Percentiles rank a stretch among this genome's conserved stretches.
Conservation (phyloP, 2,888 invertebrate species). For the Tipula lateralis region DNA sequence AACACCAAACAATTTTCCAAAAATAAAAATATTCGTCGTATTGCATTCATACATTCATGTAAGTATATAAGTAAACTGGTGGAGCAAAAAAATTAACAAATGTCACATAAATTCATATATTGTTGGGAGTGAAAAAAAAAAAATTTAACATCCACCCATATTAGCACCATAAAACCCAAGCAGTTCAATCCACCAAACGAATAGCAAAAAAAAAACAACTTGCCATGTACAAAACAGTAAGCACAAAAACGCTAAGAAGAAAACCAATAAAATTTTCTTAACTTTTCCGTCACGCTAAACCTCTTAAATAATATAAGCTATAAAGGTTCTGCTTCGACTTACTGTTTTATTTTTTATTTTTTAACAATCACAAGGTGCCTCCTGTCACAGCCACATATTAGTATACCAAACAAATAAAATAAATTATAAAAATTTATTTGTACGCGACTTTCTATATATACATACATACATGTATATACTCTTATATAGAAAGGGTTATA, state of each 20-base stretch:
- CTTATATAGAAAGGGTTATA: neutral
- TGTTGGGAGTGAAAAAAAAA: neutral
- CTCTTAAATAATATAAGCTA: conserved; percentile 11
- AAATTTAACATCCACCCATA: neutral
- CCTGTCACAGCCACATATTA: conserved; percentile 29
- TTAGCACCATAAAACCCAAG: conserved; percentile 24
- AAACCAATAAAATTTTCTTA: conserved; percentile 12
- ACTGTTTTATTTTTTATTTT: neutral
- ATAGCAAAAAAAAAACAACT: neutral
- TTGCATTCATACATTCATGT: neutral
- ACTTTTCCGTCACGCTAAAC: conserved; percentile 27
- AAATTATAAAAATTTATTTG: neutral
- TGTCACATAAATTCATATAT: conserved; percentile 11
- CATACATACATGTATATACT: neutral
- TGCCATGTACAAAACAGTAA: neutral
- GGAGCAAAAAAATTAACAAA: neutral
- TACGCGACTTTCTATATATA: neutral
- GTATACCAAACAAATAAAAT: neutral
- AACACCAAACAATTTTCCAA: conserved; percentile 19
- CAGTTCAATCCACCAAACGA: conserved; percentile 11
- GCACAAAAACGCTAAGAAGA: neutral
- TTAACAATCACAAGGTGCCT: conserved; percentile 28
- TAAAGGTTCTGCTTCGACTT: neutral
- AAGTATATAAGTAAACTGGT: neutral
- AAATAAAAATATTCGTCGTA: neutral